These are phyloP conservation scores for Therioaphis trifolii DNA, from an alignment of 2,888 invertebrate genomes.

Conservation along the genomic window DNA sequence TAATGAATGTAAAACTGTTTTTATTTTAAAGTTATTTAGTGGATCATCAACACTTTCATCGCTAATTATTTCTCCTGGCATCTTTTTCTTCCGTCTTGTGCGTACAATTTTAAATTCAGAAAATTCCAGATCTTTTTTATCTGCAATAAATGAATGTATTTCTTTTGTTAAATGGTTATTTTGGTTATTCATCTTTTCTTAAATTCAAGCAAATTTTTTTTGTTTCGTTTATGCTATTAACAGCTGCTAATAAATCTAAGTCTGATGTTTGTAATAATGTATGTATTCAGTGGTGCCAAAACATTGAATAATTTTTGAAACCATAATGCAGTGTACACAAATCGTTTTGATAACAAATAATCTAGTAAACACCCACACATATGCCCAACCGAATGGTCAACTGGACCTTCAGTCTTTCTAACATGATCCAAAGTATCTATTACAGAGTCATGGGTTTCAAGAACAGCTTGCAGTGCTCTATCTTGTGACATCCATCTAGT, in stretches of 20 bases:
- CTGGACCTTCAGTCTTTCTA: conserved; percentile 10
- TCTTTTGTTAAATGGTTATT: conserved; percentile 22
- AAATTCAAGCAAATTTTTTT: conserved; percentile 7
- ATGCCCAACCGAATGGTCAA: neutral
- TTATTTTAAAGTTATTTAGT: conserved; percentile 42
- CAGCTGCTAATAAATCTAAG: conserved; percentile 13
- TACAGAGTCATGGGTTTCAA: conserved; percentile 3
- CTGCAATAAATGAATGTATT: conserved; percentile 17
- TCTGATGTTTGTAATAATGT: conserved; percentile 25
- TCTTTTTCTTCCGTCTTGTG: conserved; percentile 24
- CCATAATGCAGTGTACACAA: conserved; percentile 1
- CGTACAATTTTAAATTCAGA: conserved; percentile 31
- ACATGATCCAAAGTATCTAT: conserved; percentile 11
- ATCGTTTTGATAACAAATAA: conserved; percentile 32
- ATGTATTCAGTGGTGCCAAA: conserved; percentile 23
- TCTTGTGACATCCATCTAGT: conserved; percentile 32
- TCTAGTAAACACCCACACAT: neutral
- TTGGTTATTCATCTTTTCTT: conserved; percentile 18
- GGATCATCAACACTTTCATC: conserved; percentile 31
- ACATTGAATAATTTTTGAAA: conserved; percentile 34
- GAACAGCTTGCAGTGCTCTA: neutral
- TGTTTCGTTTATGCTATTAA: conserved; percentile 32
- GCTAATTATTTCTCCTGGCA: conserved; percentile 4
- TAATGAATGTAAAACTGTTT: conserved; percentile 35
- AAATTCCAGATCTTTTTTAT: conserved; percentile 26